Base-by-base conservation (phyloP, 2,113 vertebrate species). In the Macroglossus sobrinus region DNA sequence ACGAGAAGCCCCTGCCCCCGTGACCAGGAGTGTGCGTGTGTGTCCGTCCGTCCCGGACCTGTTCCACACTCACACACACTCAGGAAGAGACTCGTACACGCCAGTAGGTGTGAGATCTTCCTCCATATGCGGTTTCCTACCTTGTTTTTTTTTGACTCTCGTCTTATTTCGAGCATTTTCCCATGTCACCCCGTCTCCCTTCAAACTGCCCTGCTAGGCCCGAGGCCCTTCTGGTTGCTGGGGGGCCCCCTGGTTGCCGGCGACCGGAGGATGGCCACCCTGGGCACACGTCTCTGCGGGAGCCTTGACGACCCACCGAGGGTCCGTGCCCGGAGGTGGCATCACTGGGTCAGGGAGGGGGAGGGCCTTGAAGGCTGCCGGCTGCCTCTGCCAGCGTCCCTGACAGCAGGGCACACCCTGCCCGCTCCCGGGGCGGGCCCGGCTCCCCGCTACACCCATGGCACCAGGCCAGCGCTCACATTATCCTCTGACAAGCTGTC, bases 261-360 rank as follows among this genome's bases (percentile, higher is more conserved):
- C 0, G 0, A 0, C 2, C 1, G 18, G 12, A 1, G 0, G 0
- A 0, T 2, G 4, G 50, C 59, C 40, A 1, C 16, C 5, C 24
- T 2, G 12, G 8, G 15, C 5, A 13, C 2, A 14, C 47, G 61
- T 4, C 57, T 38, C 53, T 22, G 24, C 8, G 38, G 64, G 40
- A 68, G 63, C 55, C 90, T 91, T 43, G 90, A 43, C 72, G 15
- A 13, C 24, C 4, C 53, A 75, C n/a, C 24, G 47, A 10, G 59
- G 35, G 63, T n/a, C 26, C 1, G 3, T 96, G 90, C 94, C 93
- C 92, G 80, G 91, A 88, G 76, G 90, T 50, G 84, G 74, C 53
- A 14, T 13, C 1, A 28, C 68, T 89, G 84, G 43, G 75, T 80
- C 63, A 84, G 57, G 71, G 93, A 59, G 82, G 63, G 24, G 0